These are phyloP conservation scores for Muscina levida DNA, from an alignment of 2,888 invertebrate species.

Conservation along the genomic window DNA sequence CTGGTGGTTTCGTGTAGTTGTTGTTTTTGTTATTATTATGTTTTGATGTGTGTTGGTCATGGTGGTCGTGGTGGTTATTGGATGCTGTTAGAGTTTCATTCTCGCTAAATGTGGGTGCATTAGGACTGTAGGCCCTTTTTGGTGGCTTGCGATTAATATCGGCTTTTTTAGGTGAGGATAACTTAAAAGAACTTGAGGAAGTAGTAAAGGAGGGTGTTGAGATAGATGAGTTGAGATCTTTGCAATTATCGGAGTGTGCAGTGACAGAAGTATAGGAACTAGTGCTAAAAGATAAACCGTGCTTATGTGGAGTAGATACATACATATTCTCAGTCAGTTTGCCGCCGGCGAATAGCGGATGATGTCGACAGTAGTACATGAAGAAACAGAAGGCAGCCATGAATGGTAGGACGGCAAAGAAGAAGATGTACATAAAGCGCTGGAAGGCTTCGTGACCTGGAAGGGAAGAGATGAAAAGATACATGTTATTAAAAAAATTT, in stretches of 20 bases:
- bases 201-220: slow-evolving; percentile 50
- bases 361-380: slow-evolving; percentile 87
- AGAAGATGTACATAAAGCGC: slow-evolving; percentile 91
- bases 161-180: slow-evolving; percentile 58
- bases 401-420: slow-evolving; percentile 91
- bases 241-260: slow-evolving; percentile 65
- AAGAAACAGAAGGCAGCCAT: slow-evolving; percentile 85
- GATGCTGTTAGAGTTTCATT: slow-evolving; percentile 51
- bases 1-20: slow-evolving; percentile 50
- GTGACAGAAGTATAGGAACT: slow-evolving; percentile 68
- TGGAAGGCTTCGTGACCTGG: slow-evolving; percentile 86
- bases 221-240: slow-evolving; percentile 54
- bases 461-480: too few species aligned
- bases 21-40: slow-evolving; percentile 49
- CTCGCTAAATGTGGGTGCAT: slow-evolving; percentile 46
- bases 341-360: slow-evolving; percentile 79
- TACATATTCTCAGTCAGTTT: slow-evolving; percentile 81
- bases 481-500: too few species aligned
- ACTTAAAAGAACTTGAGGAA: slow-evolving; percentile 67
- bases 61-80: slow-evolving; percentile 24
- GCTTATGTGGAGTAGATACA: slow-evolving; percentile 76
- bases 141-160: slow-evolving; percentile 69
- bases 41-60: slow-evolving; percentile 53
- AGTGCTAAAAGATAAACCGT: slow-evolving; percentile 74
- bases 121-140: slow-evolving; percentile 27